phyloP scores from a whole-genome alignment of 2,797 vertebrate genomes.

The Podargus strigoides region DNA sequence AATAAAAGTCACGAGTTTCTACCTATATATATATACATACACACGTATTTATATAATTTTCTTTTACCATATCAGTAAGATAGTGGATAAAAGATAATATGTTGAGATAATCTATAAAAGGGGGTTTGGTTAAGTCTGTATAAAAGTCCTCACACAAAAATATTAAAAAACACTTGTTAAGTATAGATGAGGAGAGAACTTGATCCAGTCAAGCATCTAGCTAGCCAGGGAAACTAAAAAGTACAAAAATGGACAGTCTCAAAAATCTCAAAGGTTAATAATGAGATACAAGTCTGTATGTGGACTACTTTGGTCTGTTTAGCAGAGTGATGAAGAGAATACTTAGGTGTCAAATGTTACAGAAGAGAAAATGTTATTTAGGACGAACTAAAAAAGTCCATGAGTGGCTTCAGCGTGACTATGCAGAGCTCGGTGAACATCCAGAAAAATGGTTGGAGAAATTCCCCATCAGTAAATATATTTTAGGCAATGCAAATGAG shows the following conservation, averaged over 20 bases:
- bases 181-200: background rate
- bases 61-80: background rate
- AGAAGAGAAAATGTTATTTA: background rate
- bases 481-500: slow-evolving; percentile 53
- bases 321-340: background rate
- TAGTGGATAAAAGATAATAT: background rate
- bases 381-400: background rate
- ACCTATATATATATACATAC: background rate
- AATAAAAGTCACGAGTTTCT: background rate
- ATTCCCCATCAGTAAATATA: slow-evolving; percentile 25
- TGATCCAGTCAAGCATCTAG: background rate
- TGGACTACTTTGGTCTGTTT: background rate
- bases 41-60: background rate
- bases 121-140: background rate
- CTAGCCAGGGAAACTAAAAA: background rate
- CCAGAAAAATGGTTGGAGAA: background rate
- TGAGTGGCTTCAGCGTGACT: background rate
- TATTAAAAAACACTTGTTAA: background rate
- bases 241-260: background rate
- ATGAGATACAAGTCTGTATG: background rate
- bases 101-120: background rate
- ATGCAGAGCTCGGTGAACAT: background rate
- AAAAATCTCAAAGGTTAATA: background rate
- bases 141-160: background rate
- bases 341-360: background rate